Conservation (phyloP, 2,113 vertebrate genomes). For the Struthidea cinerea region DNA sequence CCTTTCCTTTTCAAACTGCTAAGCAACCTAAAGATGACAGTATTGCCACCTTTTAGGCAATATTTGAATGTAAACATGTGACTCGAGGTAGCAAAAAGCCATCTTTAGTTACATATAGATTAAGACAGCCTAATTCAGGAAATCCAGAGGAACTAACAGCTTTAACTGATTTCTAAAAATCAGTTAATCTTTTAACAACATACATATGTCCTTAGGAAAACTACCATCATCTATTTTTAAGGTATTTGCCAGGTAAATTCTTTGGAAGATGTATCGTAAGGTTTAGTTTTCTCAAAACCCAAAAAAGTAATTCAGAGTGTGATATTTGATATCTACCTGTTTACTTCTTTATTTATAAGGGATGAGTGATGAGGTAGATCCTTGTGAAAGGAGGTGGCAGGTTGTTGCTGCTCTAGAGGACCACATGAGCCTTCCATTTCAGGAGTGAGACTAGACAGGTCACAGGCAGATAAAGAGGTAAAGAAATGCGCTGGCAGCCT, state of each 20-base stretch:
- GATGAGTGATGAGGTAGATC: not conserved
- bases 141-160: not conserved
- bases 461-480: not conserved
- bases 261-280: not conserved
- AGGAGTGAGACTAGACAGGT: not conserved
- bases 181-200: not conserved
- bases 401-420: not conserved
- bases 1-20: not conserved
- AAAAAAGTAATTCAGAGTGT: not conserved
- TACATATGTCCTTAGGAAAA: not conserved
- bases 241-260: not conserved
- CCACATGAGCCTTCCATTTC: not conserved
- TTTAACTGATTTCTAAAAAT: not conserved
- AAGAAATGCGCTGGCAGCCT: accelerated
- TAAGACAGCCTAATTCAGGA: not conserved
- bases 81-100: not conserved
- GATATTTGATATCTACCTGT: not conserved
- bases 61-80: not conserved
- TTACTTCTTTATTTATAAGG: not conserved
- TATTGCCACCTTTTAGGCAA: not conserved
- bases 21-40: not conserved
- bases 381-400: not conserved
- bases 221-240: not conserved
- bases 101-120: not conserved
- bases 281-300: not conserved